phyloP scores from a whole-genome alignment of 2,888 invertebrate species.

The Drosophila anomelani region DNA sequence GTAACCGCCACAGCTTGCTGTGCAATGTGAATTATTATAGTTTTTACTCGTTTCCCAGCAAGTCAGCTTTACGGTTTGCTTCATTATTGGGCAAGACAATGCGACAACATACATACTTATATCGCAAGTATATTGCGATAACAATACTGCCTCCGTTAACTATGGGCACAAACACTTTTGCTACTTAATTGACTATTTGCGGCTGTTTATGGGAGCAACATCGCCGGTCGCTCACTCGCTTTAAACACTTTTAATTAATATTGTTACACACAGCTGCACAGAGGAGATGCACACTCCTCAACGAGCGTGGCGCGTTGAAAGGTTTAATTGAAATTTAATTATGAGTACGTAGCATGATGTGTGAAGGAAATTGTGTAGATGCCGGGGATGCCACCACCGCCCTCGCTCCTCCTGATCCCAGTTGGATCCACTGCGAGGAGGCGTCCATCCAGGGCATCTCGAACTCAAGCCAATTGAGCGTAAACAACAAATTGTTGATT shows the following conservation, averaged over 20 bases:
- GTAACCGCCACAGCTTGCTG: background rate
- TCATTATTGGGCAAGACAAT: constrained; percentile 31
- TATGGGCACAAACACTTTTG: constrained; percentile 44
- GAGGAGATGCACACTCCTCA: constrained; percentile 28
- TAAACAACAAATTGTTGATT: constrained; percentile 55
- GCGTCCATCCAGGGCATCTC: constrained; percentile 32
- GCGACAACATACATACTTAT: background rate
- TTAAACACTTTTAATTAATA: constrained; percentile 75
- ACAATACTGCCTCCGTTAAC: constrained; percentile 35
- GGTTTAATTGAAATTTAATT: constrained; percentile 77
- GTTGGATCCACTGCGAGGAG: constrained; percentile 13
- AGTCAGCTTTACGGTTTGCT: constrained; percentile 45
- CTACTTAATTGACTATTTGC: constrained; percentile 64
- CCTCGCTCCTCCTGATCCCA: background rate
- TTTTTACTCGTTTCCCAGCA: constrained; percentile 48
- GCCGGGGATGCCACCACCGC: constrained; percentile 1
- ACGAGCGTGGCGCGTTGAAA: constrained; percentile 51
- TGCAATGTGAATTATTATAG: constrained; percentile 35
- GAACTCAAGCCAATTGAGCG: constrained; percentile 50
- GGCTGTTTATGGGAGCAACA: constrained; percentile 50
- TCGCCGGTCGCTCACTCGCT: constrained; percentile 26
- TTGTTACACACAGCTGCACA: constrained; percentile 51
- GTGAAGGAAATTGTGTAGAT: constrained; percentile 46
- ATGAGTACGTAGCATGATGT: constrained; percentile 45
- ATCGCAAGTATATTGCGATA: constrained; percentile 7